Conservation (phyloP, 2,888 invertebrate species). For the Amphipyra berbera region DNA sequence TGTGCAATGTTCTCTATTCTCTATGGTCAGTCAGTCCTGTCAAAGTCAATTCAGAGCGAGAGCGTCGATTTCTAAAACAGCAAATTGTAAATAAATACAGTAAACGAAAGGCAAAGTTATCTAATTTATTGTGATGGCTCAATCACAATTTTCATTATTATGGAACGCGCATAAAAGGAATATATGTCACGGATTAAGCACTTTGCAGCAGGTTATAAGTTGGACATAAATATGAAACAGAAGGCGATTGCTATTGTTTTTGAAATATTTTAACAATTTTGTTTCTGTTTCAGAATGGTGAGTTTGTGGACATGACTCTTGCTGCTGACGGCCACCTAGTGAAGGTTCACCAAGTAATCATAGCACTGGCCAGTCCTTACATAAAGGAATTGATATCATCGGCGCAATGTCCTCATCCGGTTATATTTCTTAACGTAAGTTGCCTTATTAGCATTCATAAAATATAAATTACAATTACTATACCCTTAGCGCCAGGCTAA, state of each 20-base stretch:
- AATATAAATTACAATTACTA: background rate
- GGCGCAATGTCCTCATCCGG: slow-evolving; percentile 80
- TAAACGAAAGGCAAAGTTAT: background rate
- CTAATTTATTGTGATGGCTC: slow-evolving; percentile 60
- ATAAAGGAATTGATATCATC: slow-evolving; percentile 82
- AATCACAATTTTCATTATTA: slow-evolving; percentile 73
- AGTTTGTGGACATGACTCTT: slow-evolving; percentile 87
- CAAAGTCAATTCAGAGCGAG: background rate
- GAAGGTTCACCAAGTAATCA: slow-evolving; percentile 84
- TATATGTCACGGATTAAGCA: slow-evolving; percentile 74
- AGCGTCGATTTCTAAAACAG: background rate
- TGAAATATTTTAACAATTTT: background rate
- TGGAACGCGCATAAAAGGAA: slow-evolving; percentile 77
- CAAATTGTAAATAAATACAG: background rate
- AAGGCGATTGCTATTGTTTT: background rate
- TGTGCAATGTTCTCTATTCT: too few relatives aligned
- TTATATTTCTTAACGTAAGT: slow-evolving; percentile 84
- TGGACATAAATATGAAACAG: slow-evolving; percentile 11
- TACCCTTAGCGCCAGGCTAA: background rate
- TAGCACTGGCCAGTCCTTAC: slow-evolving; percentile 85
- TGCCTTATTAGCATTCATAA: background rate
- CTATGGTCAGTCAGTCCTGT: too few relatives aligned
- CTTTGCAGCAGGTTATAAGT: slow-evolving; percentile 74
- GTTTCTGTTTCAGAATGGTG: slow-evolving; percentile 74
- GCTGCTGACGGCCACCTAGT: slow-evolving; percentile 85